Evolutionary conservation across 2,888 invertebrate species (phyloP).

Genomic region (Drosophila borborema): DNA sequence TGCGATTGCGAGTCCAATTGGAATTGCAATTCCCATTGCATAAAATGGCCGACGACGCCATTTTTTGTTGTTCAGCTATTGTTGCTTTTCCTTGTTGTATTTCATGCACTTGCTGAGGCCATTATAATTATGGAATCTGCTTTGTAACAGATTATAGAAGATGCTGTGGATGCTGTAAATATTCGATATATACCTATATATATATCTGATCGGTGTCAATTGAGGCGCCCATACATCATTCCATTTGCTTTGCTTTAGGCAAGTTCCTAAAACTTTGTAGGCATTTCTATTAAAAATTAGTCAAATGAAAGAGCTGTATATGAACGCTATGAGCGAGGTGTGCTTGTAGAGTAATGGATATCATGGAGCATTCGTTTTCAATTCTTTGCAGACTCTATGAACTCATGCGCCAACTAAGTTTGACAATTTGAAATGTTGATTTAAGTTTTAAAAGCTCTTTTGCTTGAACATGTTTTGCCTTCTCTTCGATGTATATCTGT

Average conservation of each 20-base stretch:
- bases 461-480: too few species aligned
- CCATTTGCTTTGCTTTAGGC: neutral
- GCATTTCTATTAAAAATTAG: neutral
- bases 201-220: neutral
- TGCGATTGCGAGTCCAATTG: neutral
- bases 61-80: neutral
- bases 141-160: neutral
- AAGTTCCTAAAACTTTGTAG: neutral
- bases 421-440: too few species aligned
- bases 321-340: neutral
- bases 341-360: neutral
- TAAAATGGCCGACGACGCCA: constrained; percentile 19
- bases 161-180: neutral
- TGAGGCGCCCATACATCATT: neutral
- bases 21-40: constrained; percentile 5
- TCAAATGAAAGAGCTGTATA: neutral
- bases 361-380: too few species aligned
- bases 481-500: too few species aligned
- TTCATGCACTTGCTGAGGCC: neutral
- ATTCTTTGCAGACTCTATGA: too few species aligned
- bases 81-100: neutral
- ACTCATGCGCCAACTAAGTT: too few species aligned
- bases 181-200: neutral
- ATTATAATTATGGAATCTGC: neutral
- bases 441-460: too few species aligned